Percentiles rank a stretch among this genome's conserved stretches.
Evolutionary conservation across 2,888 invertebrate genomes (phyloP).

Genomic region (Empis livida): DNA sequence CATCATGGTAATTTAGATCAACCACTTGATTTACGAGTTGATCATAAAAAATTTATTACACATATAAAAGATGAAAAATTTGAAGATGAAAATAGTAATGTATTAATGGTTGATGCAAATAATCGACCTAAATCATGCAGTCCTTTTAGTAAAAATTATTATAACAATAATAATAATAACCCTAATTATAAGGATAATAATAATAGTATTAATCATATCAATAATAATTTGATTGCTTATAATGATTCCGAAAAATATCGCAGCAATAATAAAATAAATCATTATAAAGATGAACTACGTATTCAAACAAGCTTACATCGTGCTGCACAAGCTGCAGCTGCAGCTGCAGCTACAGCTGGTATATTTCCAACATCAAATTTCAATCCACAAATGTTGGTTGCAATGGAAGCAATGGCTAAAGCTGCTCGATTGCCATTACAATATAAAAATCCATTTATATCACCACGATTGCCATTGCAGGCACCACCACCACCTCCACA

Average conservation of each 20-base stretch:
- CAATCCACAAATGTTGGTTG: constrained; percentile 53
- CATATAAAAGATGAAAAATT: constrained; percentile 32
- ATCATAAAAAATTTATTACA: constrained; percentile 56
- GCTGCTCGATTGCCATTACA: constrained; percentile 46
- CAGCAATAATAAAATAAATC: neutral
- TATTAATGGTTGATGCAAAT: constrained; percentile 39
- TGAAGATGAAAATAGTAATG: constrained; percentile 78
- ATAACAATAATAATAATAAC: constrained; percentile 9
- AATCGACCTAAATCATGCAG: constrained; percentile 2
- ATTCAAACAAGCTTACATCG: constrained; percentile 28
- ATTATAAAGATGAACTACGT: constrained; percentile 23
- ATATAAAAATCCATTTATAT: constrained; percentile 40
- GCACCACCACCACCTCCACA: constrained; percentile 26
- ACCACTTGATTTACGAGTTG: constrained; percentile 77
- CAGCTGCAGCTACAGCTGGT: neutral
- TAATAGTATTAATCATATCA: constrained; percentile 7
- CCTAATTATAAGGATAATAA: constrained; percentile 14
- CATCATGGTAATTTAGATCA: constrained; percentile 45
- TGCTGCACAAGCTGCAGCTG: constrained; percentile 32
- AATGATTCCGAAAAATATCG: constrained; percentile 11
- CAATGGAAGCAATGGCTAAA: constrained; percentile 60
- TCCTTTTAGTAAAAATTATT: neutral
- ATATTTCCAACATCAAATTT: constrained; percentile 38
- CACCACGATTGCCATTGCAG: constrained; percentile 32
- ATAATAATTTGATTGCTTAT: constrained; percentile 9